A percentile compares a stretch with the other conserved stretches of the same genome.
Conservation (phyloP, 2,888 invertebrate genomes). For the Pseudococcus jackbeardsleyi region DNA sequence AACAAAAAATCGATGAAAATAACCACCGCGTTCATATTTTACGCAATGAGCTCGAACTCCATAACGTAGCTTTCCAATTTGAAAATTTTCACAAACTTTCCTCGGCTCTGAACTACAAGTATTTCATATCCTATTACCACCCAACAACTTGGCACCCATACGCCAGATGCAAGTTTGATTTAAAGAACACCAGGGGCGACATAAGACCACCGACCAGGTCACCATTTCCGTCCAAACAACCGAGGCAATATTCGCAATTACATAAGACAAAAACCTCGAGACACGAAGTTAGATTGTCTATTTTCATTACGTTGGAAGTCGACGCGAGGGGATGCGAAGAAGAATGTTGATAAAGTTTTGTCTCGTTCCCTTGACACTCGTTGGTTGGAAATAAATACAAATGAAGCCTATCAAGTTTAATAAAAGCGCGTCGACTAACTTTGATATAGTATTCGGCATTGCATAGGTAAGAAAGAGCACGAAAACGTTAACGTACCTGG, state of each 20-base stretch:
- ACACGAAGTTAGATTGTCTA: background rate
- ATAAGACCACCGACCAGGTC: background rate
- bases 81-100: too few species aligned
- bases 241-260: background rate
- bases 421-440: slow-evolving; percentile 17
- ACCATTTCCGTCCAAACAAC: background rate
- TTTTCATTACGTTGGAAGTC: background rate
- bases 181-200: background rate
- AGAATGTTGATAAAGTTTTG: background rate
- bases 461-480: background rate
- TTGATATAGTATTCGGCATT: background rate
- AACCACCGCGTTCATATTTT: too few species aligned
- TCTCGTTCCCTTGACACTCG: slow-evolving; percentile 8
- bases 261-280: background rate
- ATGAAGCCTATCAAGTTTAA: slow-evolving; percentile 32
- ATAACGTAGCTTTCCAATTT: too few species aligned
- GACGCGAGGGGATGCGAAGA: background rate
- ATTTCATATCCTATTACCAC: too few species aligned
- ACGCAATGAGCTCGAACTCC: too few species aligned
- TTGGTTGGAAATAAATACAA: slow-evolving; percentile 21
- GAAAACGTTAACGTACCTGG: background rate
- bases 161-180: too few species aligned
- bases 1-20: too few species aligned
- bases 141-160: too few species aligned
- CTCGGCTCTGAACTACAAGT: too few species aligned